Conservation (phyloP, 1,140 invertebrate genomes). For the Hermatobates lingyangjiaoensis region DNA sequence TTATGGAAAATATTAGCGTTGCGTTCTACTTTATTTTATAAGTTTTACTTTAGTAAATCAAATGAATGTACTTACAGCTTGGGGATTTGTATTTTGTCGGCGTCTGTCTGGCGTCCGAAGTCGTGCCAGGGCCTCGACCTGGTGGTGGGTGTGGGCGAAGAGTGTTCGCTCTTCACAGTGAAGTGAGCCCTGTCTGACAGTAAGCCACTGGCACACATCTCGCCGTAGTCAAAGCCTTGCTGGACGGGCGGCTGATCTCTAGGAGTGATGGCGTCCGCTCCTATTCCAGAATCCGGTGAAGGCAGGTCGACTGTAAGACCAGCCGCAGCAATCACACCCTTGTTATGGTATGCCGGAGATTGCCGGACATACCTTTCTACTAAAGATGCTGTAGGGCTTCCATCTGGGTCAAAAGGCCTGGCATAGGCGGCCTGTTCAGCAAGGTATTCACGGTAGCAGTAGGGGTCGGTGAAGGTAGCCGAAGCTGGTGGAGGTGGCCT, state of each 20-base stretch:
- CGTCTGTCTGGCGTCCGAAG: slow-evolving; percentile 78
- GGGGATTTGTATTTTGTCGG: slow-evolving; percentile 90
- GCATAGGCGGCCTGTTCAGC: slow-evolving; percentile 30
- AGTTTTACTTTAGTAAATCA: no score
- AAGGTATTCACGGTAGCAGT: slow-evolving; percentile 24
- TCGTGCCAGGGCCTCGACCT: slow-evolving; percentile 74
- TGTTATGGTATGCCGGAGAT: slow-evolving; percentile 29
- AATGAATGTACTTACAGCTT: slow-evolving; percentile 70
- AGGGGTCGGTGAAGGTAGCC: slow-evolving; percentile 25
- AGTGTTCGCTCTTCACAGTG: slow-evolving; percentile 23
- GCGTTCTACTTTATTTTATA: no score
- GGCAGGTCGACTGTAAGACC: slow-evolving; percentile 77
- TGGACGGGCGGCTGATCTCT: slow-evolving; percentile 69
- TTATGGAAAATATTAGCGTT: no score
- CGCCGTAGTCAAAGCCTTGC: slow-evolving; percentile 81
- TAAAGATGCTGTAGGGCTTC: slow-evolving; percentile 27
- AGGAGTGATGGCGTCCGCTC: slow-evolving; percentile 74
- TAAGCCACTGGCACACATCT: slow-evolving; percentile 44
- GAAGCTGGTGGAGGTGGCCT: slow-evolving; percentile 16
- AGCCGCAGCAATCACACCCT: slow-evolving; percentile 31
- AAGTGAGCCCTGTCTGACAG: slow-evolving; percentile 25
- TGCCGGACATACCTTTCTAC: slow-evolving; percentile 36
- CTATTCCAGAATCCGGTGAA: slow-evolving; percentile 79
- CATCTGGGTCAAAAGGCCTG: slow-evolving; percentile 24
- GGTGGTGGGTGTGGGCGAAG: slow-evolving; percentile 30